These are phyloP conservation scores for Cyphomyrus discorhynchus DNA, from an alignment of 2,113 vertebrate species.

Conservation along the genomic window DNA sequence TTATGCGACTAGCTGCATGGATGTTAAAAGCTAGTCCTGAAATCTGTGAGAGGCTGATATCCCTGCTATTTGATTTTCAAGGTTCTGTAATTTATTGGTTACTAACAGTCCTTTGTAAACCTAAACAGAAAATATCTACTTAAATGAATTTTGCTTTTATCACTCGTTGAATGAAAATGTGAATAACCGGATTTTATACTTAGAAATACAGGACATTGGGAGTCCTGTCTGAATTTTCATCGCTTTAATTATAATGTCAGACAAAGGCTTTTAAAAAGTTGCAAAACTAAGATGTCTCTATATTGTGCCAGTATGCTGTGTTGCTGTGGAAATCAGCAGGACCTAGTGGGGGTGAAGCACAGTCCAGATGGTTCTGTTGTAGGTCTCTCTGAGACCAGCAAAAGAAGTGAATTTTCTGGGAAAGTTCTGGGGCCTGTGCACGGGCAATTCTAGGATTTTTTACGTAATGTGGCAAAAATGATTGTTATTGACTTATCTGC, in stretches of 20 bases:
- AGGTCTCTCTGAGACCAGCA: neutral
- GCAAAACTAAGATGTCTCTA: neutral
- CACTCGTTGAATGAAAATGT: neutral
- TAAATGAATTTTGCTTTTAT: neutral
- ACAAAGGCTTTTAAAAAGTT: neutral
- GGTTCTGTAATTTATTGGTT: neutral
- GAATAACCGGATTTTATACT: neutral
- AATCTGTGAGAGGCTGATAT: neutral
- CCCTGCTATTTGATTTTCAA: neutral
- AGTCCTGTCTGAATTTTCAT: neutral
- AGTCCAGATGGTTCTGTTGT: neutral
- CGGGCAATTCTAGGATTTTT: neutral
- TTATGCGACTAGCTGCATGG: neutral
- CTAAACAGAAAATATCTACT: neutral
- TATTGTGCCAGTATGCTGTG: neutral
- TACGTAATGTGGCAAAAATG: neutral
- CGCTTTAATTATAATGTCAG: neutral
- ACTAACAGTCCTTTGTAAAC: neutral
- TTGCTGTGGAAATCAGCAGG: neutral
- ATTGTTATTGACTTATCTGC: neutral
- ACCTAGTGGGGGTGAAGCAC: neutral
- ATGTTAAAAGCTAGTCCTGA: neutral
- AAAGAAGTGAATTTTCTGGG: neutral
- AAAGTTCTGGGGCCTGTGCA: neutral
- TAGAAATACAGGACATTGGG: neutral